Evolutionary conservation across 2,113 vertebrate genomes (phyloP).

Genomic region (Charina bottae): DNA sequence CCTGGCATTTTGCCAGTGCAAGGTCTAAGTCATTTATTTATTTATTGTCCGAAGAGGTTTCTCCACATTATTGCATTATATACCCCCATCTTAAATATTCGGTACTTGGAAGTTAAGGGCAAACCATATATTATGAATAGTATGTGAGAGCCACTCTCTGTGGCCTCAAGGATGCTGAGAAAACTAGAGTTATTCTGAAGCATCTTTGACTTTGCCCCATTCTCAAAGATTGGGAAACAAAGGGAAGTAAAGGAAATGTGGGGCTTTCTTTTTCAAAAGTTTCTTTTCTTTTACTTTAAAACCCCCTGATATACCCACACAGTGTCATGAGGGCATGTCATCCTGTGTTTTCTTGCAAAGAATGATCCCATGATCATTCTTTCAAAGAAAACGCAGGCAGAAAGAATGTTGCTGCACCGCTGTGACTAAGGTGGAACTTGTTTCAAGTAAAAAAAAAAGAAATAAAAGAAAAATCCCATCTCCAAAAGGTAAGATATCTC

Average conservation of each 20-base stretch:
- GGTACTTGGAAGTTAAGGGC: not conserved
- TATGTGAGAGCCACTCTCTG: not conserved
- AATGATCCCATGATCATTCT: not conserved
- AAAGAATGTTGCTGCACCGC: not conserved
- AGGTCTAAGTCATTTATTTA: slow-evolving; percentile 3
- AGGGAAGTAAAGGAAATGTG: not conserved
- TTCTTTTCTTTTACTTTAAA: not conserved
- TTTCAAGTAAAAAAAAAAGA: not conserved
- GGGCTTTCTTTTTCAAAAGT: not conserved
- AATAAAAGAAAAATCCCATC: not conserved
- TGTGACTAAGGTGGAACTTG: not conserved
- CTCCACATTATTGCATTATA: not conserved
- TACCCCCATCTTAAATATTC: not conserved
- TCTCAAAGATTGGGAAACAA: not conserved
- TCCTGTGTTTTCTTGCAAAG: not conserved
- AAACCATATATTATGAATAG: not conserved
- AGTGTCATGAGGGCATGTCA: too few relatives aligned
- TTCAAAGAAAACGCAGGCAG: not conserved
- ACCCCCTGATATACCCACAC: not conserved
- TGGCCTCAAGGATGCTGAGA: not conserved
- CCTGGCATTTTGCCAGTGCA: not conserved
- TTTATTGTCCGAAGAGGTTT: slow-evolving; percentile 12
- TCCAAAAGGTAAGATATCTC: not conserved
- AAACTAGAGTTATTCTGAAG: not conserved
- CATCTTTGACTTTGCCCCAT: not conserved